Conservation (phyloP, 2,888 invertebrate species). For the Ommatoiulus sabulosus region DNA sequence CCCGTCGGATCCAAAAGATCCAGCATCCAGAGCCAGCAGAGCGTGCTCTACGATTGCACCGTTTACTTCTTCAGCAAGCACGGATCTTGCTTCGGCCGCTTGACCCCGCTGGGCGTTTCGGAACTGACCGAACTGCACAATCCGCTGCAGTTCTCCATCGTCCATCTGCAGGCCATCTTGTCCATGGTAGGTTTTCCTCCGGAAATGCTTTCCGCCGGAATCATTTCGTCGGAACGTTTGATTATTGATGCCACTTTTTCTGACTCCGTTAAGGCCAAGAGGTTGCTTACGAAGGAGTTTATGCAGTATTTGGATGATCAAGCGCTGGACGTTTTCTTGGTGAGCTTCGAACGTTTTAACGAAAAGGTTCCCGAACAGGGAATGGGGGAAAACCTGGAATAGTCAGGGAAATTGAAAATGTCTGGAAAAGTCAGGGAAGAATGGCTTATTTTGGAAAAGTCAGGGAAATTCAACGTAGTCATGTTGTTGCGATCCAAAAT, state of each 20-base stretch:
- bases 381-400: no score
- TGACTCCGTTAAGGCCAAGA: conserved; percentile 74
- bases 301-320: conserved; percentile 85
- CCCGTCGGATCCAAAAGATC: conserved; percentile 61
- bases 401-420: no score
- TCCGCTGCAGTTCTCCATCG: conserved; percentile 65
- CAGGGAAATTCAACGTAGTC: no score
- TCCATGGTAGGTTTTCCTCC: conserved; percentile 64
- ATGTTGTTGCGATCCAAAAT: no score
- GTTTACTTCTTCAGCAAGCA: conserved; percentile 91
- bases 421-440: no score
- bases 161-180: conserved; percentile 66
- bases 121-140: conserved; percentile 61
- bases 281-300: conserved; percentile 85
- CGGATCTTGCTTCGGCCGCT: conserved; percentile 82
- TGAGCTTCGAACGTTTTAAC: no score
- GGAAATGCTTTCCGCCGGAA: neutral
- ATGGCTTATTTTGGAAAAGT: no score
- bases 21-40: conserved; percentile 63
- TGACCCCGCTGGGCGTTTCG: conserved; percentile 61
- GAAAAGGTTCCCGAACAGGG: no score
- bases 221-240: no score
- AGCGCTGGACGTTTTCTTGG: conserved; percentile 81
- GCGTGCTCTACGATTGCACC: conserved; percentile 80
- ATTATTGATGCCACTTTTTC: no score